Conservation (phyloP, 2,797 vertebrate genomes). For the Heliangelus exortis region DNA sequence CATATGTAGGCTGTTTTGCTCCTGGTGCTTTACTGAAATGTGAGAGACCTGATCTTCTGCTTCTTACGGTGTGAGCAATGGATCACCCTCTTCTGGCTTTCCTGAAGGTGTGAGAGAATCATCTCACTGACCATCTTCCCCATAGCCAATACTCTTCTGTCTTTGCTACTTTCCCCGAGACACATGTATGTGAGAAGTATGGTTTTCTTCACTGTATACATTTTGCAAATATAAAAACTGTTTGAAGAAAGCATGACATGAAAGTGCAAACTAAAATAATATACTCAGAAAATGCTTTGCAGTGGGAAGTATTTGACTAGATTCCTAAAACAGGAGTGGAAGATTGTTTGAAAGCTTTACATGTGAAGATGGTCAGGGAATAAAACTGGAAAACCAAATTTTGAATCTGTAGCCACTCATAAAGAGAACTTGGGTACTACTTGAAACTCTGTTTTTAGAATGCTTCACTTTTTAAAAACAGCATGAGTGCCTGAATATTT, state of each 20-base stretch:
- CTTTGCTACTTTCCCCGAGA: background rate
- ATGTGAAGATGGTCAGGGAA: background rate
- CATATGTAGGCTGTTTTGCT: background rate
- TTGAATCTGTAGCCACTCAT: background rate
- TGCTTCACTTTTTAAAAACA: background rate
- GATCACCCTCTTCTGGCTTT: background rate
- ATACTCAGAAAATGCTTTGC: background rate
- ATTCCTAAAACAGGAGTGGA: background rate
- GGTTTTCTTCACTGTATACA: background rate
- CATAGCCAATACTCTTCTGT: background rate
- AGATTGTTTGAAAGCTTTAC: background rate
- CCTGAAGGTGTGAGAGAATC: background rate
- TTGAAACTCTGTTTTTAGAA: background rate
- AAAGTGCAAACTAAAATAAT: background rate
- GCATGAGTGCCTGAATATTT: background rate
- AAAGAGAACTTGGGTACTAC: background rate
- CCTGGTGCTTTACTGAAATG: background rate
- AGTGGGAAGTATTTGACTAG: background rate
- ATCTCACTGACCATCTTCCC: background rate
- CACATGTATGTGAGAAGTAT: background rate
- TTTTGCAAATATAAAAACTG: background rate
- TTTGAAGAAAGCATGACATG: background rate
- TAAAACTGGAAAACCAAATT: background rate
- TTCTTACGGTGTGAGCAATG: fast-evolving
- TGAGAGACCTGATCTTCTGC: background rate